phyloP scores from a whole-genome alignment of 2,113 vertebrate genomes.

The Vanacampus margaritifer region DNA sequence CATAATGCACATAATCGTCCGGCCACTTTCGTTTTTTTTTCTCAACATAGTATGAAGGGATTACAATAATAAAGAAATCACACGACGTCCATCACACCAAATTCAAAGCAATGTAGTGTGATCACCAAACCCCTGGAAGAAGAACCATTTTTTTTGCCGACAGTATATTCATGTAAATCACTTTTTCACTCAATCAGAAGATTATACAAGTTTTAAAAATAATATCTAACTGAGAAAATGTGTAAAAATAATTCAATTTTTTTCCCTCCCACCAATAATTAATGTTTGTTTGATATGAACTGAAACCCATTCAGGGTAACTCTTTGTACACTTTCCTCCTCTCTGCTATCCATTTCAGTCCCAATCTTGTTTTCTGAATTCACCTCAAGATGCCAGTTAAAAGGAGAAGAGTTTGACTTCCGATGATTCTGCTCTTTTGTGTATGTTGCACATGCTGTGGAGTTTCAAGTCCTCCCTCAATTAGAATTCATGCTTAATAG shows the following conservation, averaged over 20 bases:
- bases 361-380: slow-evolving; percentile 17
- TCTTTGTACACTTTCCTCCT: not conserved
- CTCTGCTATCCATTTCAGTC: not conserved
- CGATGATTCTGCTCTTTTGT: slow-evolving; percentile 54
- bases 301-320: not conserved
- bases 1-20: no score
- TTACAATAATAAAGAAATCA: no score
- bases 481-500: slow-evolving; percentile 68
- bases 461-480: slow-evolving; percentile 53
- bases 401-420: slow-evolving; percentile 17
- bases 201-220: not conserved
- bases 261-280: no score
- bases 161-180: no score
- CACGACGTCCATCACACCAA: no score
- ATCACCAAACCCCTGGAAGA: no score
- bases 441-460: slow-evolving; percentile 61
- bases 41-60: no score
- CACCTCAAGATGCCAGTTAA: slow-evolving; percentile 18
- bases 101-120: no score
- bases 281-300: slow-evolving; percentile 6
- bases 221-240: not conserved
- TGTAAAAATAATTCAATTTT: not conserved
- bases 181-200: not conserved
- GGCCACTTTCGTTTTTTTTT: no score
- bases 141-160: no score